Evolutionary conservation across 1,140 invertebrate genomes (phyloP), one percentile per base, ranked within the genome.

Genomic region (Acromyrmex echinatior): DNA sequence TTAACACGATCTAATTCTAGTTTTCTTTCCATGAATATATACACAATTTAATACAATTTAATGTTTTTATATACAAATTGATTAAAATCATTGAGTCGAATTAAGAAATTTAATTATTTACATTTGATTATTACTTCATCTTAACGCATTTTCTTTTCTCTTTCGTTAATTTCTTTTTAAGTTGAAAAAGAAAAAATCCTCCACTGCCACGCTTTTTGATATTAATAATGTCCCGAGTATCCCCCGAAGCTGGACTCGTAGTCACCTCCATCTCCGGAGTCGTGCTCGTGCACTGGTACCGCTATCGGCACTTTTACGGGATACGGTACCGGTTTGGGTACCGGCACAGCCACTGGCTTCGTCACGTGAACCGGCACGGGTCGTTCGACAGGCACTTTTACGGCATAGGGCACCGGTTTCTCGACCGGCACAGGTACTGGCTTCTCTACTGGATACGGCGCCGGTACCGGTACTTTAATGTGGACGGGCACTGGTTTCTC

Each of bases 381-480:
- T 86, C 90, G 77, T 6, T 97, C 97, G 53, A 97, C 96, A 3
- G 95, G 97, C 39, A 97, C 97, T 92, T 97, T 97, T 5, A 97
- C 97, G 66, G 97, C 96, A 92, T 97, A 97, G 84, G 97, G 97
- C 21, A 97, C 96, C 56, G 96, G 96, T 93, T 97, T 97, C 92
- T 97, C 97, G 0, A 98, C 97, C 51, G 97, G 97, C 77, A 97
- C 96, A 1, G 97, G 97, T 60, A 97, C 96, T 79, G 96, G 96
- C 70, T 93, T 94, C 70, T 94, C 93, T 2, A 96, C 95, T 2
- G 95, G 95, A 58, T 95, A 95, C 0, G 95, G 96, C 6, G 95
- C 93, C 7, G 95, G 94, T 68, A 93, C 92, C 3, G 94, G 94
- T 77, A 96, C 95, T 90, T 96, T 96, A 25, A 97, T 96, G 87